Conservation (phyloP, 2,797 vertebrate genomes). For the Platyrinchus mystaceus region DNA sequence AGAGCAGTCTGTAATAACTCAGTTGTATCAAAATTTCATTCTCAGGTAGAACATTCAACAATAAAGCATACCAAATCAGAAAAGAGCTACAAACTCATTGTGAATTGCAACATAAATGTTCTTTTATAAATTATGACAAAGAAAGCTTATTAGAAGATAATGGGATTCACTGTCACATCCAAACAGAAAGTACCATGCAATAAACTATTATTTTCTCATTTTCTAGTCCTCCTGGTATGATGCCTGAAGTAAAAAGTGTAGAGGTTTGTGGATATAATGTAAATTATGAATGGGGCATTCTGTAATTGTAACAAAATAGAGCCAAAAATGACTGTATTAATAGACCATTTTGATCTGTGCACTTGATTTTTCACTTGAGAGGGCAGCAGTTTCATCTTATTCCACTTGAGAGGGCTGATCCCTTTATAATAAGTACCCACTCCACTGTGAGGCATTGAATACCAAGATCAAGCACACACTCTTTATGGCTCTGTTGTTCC, state of each 20-base stretch:
- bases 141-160: background rate
- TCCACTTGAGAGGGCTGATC: background rate
- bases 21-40: background rate
- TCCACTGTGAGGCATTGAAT: background rate
- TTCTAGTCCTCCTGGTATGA: background rate
- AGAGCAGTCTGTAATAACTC: background rate
- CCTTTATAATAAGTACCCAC: background rate
- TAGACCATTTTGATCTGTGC: background rate
- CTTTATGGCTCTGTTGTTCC: background rate
- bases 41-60: background rate
- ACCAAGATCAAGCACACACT: background rate
- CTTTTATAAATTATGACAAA: background rate
- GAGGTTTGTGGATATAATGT: background rate
- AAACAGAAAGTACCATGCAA: background rate
- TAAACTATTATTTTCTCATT: background rate
- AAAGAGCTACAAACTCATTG: background rate
- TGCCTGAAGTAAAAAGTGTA: background rate
- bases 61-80: background rate
- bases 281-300: background rate
- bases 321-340: background rate
- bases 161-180: background rate
- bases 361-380: constrained; percentile 29
- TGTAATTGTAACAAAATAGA: background rate
- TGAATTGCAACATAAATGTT: background rate
- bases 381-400: background rate